Evolutionary conservation across 2,888 invertebrate species (phyloP), one percentile per base, ranked within the genome.

Genomic region (Cantharis lateralis): DNA sequence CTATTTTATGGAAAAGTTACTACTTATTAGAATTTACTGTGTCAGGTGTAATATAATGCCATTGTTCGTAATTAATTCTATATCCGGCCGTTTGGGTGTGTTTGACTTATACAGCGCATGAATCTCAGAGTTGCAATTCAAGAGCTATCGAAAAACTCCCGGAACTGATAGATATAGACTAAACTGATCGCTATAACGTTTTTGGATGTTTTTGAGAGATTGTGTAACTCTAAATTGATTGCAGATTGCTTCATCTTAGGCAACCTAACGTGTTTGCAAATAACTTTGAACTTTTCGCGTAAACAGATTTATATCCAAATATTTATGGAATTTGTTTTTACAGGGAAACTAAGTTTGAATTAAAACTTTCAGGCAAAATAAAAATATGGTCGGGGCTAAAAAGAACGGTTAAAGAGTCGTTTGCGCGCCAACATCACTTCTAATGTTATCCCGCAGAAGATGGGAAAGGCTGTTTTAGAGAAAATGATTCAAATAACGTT

Each of bases 81-180:
- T 77, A 79, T 80, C 78, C 78, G 77, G 78, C 77, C 75, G 74
- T 76, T 72, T 75, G 72, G 77, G 80, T 82, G 82, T 80, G 77
- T 79, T 79, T 83, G 83, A 83, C 82, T 83, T 83, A 82, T 83
- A 83, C 80, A 82, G 79, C 82, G 80, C 82, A 83, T 83, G 82
- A 82, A 82, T 83, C 83, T 83, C 78, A 70, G 64, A 74, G 79
- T 81, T 81, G 80, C 81, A 82, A 82, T 82, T 82, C 81, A 81
- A 82, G 81, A 78, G 80, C 75, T 70, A 72, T 74, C 70, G 75
- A 77, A 72, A 76, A 77, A 74, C 70, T 61, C 68, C 70, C 75
- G 79, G 74, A 79, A 76, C 76, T 79, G 77, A 81, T 75, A 75
- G 78, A 75, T 75, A 78, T 78, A 68, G 72, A 71, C 72, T 72